Evolutionary conservation across 2,113 vertebrate genomes (phyloP), one percentile per base, ranked within the genome.

Genomic region (Pandion haliaetus): DNA sequence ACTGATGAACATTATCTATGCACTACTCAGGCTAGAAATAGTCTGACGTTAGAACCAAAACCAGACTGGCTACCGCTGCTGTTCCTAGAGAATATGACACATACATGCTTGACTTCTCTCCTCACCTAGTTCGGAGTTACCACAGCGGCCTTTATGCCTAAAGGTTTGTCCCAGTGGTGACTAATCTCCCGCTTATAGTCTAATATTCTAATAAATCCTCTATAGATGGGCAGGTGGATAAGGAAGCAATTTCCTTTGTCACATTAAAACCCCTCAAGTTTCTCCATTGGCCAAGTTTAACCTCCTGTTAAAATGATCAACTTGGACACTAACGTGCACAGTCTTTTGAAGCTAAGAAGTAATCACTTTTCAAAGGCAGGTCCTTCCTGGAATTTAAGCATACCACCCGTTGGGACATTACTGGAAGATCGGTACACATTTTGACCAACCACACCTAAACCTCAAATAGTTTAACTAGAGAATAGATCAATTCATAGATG

Each of bases 161-260:
- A 77, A 59, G 45, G 63, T 92, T 88, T 86, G 86, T 50, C 57
- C 72, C 80, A 84, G 28, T 44, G 32, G 47, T 34, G 57, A 74
- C 50, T 82, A 73, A 95, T 74, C 61, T 1, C 63, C 88, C 17
- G 3, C 63, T 92, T 90, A 73, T 16, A 84, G 25, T 57, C 71
- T 88, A 90, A 86, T 70, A 65, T 78, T 88, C 63, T 70, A 90
- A 66, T 66, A 83, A 95, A 90, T 69, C 79, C 65, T 80, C 49
- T 73, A 24, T 31, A 91, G 45, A 58, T 42, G 42, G 61, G 47
- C 66, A 92, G 82, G 66, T 55, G 32, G 32, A 74, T 74, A 94
- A 89, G 38, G 63, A 89, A 86, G 78, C 50, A 84, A 74, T 78
- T 90, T 94, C 86, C 86, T 86, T 91, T 92, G 55, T 74, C 88